Evolutionary conservation across 2,888 invertebrate species (phyloP), one percentile per base, ranked within the genome.

Genomic region (Hirtodrosophila trivittata): DNA sequence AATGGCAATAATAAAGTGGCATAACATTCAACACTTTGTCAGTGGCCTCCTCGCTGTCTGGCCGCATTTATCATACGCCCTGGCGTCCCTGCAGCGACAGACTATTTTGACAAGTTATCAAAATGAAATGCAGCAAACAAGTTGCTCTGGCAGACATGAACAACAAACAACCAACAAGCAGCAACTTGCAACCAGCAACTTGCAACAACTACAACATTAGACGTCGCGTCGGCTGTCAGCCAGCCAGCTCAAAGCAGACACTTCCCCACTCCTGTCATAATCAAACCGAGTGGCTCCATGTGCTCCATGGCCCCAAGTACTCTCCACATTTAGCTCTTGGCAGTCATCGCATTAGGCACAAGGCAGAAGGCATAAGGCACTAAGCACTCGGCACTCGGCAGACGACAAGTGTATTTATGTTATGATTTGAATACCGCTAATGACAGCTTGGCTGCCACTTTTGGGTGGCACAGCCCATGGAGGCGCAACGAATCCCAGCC

Each of bases 321-420:
- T 41, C 62, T 49, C 35, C 39, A 33, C 60, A 47, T 43, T 16
- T 16, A 37, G 51, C 13, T 25, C 33, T 37, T 18, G 38, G 33
- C 45, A 39, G 39, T 33, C 6, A n/a, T n/a, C n/a, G n/a, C n/a
- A n/a, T n/a, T n/a, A n/a, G 49, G 50, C 57, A 42, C 70, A 68
- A 58, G 73, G 58, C 77, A 88, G 88, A 88, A n/a, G 41, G 35
- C 60, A 47, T 43, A 18, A 25, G 41, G 51, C 13, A 30, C 33
- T 37, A 18, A 41, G 33, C 45, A 39, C 45, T 33, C 6, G 49
- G 50, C 57, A 42, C 70, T 71, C 62, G 73, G 58, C 77, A 88
- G 88, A 88, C 87, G 85, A 88, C 85, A 86, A 86, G 87, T 80
- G 84, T 88, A 88, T 88, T 88, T 88, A 88, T 87, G 87, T 88